Evolutionary conservation across 2,797 vertebrate genomes (phyloP).

Genomic region (Sebastes cheni): DNA sequence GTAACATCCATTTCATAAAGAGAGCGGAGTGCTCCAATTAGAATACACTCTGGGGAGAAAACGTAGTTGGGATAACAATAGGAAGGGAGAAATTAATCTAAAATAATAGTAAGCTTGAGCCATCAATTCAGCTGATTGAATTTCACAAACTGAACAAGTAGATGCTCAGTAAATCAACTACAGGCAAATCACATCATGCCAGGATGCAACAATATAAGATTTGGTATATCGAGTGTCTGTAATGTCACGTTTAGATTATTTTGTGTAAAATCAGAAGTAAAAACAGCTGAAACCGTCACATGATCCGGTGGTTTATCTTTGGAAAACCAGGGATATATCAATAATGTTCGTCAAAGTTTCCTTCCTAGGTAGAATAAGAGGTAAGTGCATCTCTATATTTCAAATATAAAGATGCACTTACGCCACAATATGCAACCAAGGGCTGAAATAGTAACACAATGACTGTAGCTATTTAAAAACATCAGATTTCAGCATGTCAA

Average conservation of each 20-base stretch:
- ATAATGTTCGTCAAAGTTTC: background rate
- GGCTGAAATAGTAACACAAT: background rate
- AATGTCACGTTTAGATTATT: background rate
- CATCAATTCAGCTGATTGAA: background rate
- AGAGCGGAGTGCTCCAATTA: slow-evolving; percentile 76
- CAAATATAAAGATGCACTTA: background rate
- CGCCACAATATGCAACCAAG: no score
- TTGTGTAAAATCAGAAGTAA: background rate
- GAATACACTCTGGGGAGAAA: slow-evolving; percentile 48
- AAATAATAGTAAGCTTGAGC: slow-evolving; percentile 8
- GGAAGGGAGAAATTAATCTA: slow-evolving; percentile 15
- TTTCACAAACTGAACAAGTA: background rate
- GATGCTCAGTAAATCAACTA: background rate
- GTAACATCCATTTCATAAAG: slow-evolving; percentile 69
- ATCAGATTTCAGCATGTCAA: background rate
- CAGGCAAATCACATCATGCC: background rate
- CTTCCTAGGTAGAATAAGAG: background rate
- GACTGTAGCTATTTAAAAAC: background rate
- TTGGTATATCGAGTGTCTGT: background rate
- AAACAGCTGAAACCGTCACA: background rate
- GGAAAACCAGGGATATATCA: background rate
- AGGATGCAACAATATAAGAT: background rate
- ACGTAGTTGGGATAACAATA: slow-evolving; percentile 46
- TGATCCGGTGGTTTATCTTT: background rate
- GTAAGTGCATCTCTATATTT: background rate